Evolutionary conservation across 2,797 vertebrate genomes (phyloP), one percentile per base, ranked within the genome.

Genomic region (Melanotaenia pygmaea): DNA sequence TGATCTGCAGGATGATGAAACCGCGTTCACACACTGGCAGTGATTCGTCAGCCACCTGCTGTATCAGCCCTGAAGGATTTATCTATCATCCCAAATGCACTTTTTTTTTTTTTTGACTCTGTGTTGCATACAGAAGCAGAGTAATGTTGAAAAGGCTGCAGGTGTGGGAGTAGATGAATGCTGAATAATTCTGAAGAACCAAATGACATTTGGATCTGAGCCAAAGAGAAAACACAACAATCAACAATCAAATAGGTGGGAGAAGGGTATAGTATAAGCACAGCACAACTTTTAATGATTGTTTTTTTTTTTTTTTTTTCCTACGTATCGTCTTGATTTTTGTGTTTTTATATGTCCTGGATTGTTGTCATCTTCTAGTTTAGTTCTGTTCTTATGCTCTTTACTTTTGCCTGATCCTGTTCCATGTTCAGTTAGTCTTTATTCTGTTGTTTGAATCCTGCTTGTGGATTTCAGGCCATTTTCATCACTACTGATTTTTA

Each of bases 11-110:
- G 63, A 74, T 75, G 70, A 81, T 77, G 78, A 84, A 76, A 89
- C 53, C 47, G n/a, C 64, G 59, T 79, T 86, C 65, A 51, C 73
- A 77, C 51, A 58, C 56, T 74, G 38, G 62, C 61, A 76, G 69
- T 24, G 70, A 68, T 75, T 82, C 53, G 32, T 71, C 79, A 72
- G 75, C 83, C 83, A 88, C 79, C 80, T 83, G 84, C 83, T 75
- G 62, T 16, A 26, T 73, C 43, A 64, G 40, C 77, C 76, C 63
- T 30, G 12, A 59, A 40, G 76, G 70, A 54, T 56, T 75, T 78
- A 76, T 81, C 87, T 86, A 83, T 74, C 70, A 64, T 82, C 73
- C 56, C 78, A 60, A 2, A 64, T 53, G 40, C 35, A 13, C 28
- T 35, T 40, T 61, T 66, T 62, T 76, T 45, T 28, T 28, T 28